These are phyloP conservation scores for Tapera naevia DNA, from an alignment of 2,797 vertebrate genomes.

Conservation along the genomic window DNA sequence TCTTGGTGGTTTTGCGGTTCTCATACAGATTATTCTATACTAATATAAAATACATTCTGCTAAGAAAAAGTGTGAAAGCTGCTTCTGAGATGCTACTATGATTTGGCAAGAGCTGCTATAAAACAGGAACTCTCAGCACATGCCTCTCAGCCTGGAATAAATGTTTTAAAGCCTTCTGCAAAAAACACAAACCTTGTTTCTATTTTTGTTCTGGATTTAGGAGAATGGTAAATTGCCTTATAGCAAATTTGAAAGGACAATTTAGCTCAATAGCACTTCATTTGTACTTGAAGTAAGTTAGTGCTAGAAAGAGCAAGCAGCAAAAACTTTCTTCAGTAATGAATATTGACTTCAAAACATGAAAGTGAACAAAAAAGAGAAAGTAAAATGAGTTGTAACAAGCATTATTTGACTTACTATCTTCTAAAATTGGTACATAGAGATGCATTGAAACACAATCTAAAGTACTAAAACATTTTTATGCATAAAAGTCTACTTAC, in stretches of 20 bases:
- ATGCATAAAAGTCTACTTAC: neutral
- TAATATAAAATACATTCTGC: neutral
- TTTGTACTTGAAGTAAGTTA: slow-evolving; percentile 9
- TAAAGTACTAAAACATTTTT: neutral
- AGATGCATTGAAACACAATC: neutral
- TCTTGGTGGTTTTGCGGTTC: neutral
- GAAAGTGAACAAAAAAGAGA: neutral
- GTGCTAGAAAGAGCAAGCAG: neutral
- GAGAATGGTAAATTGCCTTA: slow-evolving; percentile 11
- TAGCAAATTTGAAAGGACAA: neutral
- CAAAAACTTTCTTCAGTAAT: neutral
- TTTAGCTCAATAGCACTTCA: slow-evolving; percentile 35
- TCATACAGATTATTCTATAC: neutral
- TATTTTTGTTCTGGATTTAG: neutral
- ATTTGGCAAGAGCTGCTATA: slow-evolving; percentile 22
- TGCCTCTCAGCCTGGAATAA: neutral
- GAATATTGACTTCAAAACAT: slow-evolving; percentile 8
- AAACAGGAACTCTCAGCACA: slow-evolving; percentile 20
- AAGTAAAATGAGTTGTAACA: neutral
- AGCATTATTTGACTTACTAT: neutral
- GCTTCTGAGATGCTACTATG: neutral
- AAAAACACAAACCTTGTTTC: neutral
- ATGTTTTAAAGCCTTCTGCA: neutral
- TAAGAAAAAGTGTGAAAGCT: slow-evolving; percentile 3
- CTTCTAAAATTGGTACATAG: neutral